phyloP scores from a whole-genome alignment of 2,797 vertebrate species.

The Chrosomus eos region DNA sequence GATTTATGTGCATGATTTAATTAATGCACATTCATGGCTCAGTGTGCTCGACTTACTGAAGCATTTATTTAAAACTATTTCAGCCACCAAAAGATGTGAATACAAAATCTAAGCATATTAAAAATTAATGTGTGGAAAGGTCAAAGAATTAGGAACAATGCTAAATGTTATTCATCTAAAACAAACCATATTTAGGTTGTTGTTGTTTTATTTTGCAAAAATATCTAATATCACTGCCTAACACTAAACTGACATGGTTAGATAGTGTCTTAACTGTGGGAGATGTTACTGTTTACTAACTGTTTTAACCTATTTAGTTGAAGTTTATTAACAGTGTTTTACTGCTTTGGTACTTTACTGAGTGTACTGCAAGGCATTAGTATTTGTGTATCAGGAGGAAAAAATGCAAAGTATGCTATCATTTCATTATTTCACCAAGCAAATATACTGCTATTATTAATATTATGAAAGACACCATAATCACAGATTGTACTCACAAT shows the following conservation, averaged over 20 bases:
- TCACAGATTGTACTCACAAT: not conserved
- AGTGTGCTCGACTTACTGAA: not conserved
- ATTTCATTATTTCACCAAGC: not conserved
- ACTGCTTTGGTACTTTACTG: conserved; percentile 12
- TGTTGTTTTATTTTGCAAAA: not conserved
- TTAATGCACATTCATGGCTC: conserved; percentile 4
- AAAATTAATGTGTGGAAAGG: not conserved
- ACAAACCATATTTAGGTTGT: not conserved
- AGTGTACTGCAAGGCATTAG: not conserved
- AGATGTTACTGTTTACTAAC: conserved; percentile 35
- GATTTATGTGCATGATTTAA: not conserved
- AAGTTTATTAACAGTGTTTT: conserved; percentile 26
- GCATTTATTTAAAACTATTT: not conserved
- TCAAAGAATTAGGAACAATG: not conserved
- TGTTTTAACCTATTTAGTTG: conserved; percentile 32
- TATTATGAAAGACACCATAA: conserved; percentile 1
- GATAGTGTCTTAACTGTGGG: not conserved
- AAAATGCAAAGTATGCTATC: not conserved
- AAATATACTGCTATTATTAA: not conserved
- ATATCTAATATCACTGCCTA: not conserved
- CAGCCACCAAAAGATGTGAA: conserved; percentile 30
- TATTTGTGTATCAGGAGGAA: not conserved
- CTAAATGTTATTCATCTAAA: not conserved
- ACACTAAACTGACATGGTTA: conserved; percentile 13
- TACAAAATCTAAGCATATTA: conserved; percentile 2